A percentile compares a stretch with the other conserved stretches of the same genome.
Conservation (phyloP, 2,113 vertebrate species). For the Dromiciops gliroides region DNA sequence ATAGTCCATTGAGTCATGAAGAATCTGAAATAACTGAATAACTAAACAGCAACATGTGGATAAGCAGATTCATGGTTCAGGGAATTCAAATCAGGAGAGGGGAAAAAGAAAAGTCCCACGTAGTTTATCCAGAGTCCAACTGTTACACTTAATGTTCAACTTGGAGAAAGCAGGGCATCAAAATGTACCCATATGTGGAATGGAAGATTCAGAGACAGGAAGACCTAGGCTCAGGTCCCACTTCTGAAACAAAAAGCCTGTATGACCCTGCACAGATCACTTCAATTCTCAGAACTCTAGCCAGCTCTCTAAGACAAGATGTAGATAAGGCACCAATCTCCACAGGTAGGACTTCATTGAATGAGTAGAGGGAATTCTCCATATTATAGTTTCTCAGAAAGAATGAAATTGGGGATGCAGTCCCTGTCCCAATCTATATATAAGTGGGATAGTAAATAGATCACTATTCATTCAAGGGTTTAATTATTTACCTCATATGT, state of each 20-base stretch:
- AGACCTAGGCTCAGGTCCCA: neutral
- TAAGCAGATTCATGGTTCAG: neutral
- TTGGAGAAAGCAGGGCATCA: neutral
- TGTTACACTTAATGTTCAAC: neutral
- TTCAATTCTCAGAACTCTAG: neutral
- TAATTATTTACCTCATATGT: neutral
- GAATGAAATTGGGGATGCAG: neutral
- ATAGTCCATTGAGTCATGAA: no score
- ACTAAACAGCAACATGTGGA: no score
- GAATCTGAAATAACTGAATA: no score
- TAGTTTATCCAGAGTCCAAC: no score
- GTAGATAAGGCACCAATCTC: neutral
- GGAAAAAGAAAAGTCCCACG: neutral
- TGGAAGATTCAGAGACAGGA: neutral
- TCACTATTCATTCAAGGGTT: neutral
- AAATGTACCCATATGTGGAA: neutral
- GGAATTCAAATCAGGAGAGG: neutral
- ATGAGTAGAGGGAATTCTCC: neutral
- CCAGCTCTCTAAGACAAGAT: neutral
- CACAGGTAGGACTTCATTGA: neutral
- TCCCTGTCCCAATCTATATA: neutral
- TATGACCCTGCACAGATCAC: neutral
- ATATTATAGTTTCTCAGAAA: neutral
- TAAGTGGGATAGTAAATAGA: neutral
- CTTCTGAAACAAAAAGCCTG: neutral